Base-by-base conservation (phyloP, 2,797 vertebrate genomes). In the Cirrhinus molitorella region DNA sequence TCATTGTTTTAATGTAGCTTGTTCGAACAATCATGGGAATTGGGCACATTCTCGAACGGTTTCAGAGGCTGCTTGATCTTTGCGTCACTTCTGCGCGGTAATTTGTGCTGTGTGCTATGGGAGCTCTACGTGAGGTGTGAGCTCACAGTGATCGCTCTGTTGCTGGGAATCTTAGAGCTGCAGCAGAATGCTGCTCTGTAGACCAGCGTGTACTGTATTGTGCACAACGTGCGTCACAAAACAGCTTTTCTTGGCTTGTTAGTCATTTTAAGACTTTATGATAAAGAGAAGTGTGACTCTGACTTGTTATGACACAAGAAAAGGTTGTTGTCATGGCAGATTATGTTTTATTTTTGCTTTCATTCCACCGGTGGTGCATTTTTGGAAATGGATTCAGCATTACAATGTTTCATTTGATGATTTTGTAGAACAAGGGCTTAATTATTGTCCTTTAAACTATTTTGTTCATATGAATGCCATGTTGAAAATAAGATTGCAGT, bases 131-230 rank as follows among this genome's bases (percentile, higher is more conserved):
- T 87, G 80, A 65, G 61, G 80, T 85, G 78, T 88, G 86, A 89
- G 88, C 86, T 89, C 86, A 86, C 77, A 86, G 84, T 43, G 86
- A 87, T 89, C 79, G 72, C 80, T 75, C 84, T 89, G 88, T 89
- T 89, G 88, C 88, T 89, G 88, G 88, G 86, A 89, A 86, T 83
- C 73, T 85, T 87, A 80, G 86, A 86, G 88, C 88, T 84, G 84
- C 81, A 88, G 63, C 57, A 85, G 79, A 81, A 81, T 45, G 19
- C 71, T 65, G 77, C 67, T 80, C 72, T 81, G 49, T 67, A 80
- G 78, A 84, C 73, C 72, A 55, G 63, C 1, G 28, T 47, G 77
- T 40, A 77, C 59, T 81, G 43, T 47, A 85, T 47, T 53, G 49
- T 82, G 81, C 49, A 67, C 61, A 57, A 9, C 6, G 23, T 45